A percentile compares a stretch with the other conserved stretches of the same genome.
These are phyloP conservation scores for Ginglymostoma cirratum DNA, from an alignment of 2,113 vertebrate genomes.

Conservation along the genomic window DNA sequence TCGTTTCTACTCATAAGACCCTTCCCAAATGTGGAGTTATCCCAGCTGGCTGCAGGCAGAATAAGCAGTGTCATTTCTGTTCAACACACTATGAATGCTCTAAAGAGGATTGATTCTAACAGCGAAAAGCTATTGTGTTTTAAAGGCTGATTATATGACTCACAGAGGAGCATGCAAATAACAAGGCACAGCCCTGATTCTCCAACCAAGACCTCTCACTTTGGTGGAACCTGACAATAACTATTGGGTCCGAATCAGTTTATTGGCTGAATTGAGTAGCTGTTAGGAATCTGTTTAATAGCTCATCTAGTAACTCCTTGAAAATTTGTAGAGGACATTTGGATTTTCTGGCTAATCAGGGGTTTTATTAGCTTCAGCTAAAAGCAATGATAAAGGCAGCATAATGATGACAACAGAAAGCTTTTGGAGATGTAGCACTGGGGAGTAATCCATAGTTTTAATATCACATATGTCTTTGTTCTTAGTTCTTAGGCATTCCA, in stretches of 20 bases:
- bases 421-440: neutral
- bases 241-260: constrained; percentile 23
- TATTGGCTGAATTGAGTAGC: neutral
- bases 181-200: neutral
- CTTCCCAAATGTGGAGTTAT: neutral
- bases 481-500: neutral
- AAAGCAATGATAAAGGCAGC: neutral
- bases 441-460: neutral
- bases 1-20: neutral
- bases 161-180: constrained; percentile 13
- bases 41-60: neutral
- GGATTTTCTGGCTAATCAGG: neutral
- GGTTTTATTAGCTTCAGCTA: constrained; percentile 4
- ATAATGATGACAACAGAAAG: neutral
- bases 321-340: constrained; percentile 33
- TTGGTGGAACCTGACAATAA: neutral
- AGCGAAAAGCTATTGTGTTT: neutral
- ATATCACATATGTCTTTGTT: neutral
- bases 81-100: neutral
- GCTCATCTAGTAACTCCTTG: constrained; percentile 8
- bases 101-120: neutral
- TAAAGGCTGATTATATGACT: neutral
- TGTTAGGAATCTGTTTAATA: constrained; percentile 5
- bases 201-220: neutral
- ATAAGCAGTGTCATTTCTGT: constrained; percentile 14